Conservation (phyloP, 2,888 invertebrate genomes). For the Sesia bembeciformis region DNA sequence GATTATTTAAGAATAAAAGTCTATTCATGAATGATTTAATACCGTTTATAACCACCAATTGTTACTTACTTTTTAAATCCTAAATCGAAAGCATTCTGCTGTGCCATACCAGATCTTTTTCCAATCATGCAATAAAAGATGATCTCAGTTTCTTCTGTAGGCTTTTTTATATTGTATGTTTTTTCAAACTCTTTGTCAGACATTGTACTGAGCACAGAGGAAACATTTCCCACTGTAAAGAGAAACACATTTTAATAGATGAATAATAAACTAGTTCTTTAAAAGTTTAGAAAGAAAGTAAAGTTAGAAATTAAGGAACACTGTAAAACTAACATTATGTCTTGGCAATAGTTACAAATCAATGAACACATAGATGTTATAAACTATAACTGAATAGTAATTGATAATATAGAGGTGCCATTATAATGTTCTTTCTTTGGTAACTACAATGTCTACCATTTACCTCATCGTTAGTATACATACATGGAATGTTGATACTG, state of each 20-base stretch:
- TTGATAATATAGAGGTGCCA: too few relatives aligned
- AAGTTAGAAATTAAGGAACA: too few relatives aligned
- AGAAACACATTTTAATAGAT: neutral
- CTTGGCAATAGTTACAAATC: too few relatives aligned
- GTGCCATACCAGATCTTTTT: constrained; percentile 76
- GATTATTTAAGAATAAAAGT: too few relatives aligned
- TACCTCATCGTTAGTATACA: constrained; percentile 23
- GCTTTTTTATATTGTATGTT: constrained; percentile 75
- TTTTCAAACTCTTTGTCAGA: constrained; percentile 70
- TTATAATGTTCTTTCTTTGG: neutral
- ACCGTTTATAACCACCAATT: too few relatives aligned
- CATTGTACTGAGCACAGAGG: constrained; percentile 49
- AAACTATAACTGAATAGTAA: neutral
- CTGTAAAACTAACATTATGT: too few relatives aligned
- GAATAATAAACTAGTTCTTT: too few relatives aligned
- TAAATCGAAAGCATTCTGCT: constrained; percentile 68
- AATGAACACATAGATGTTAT: too few relatives aligned
- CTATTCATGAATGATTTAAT: neutral
- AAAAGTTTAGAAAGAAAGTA: too few relatives aligned
- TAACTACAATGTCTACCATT: too few relatives aligned
- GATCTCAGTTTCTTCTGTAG: constrained; percentile 70
- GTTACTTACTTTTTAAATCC: constrained; percentile 76
- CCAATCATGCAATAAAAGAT: constrained; percentile 83
- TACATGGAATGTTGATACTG: constrained; percentile 85
- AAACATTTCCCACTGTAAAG: constrained; percentile 69